Base-by-base conservation (phyloP, 2,113 vertebrate genomes). In the Bubo bubo region DNA sequence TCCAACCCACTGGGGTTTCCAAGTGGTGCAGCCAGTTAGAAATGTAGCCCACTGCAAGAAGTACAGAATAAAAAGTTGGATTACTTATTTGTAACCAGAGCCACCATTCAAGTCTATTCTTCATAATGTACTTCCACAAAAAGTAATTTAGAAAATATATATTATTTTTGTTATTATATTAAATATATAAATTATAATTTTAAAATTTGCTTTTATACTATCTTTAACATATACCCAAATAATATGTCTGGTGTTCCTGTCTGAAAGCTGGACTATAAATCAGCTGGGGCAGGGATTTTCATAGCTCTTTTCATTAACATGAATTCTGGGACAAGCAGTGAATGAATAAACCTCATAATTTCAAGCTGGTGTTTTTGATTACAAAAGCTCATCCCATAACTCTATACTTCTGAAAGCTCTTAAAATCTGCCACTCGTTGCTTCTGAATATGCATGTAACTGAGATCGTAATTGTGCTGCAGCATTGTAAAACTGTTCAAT, bases 391-490 rank as follows among this genome's bases (percentile, higher is more conserved):
- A 82, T 80, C 35, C 32, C 9, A 2, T 80, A 93, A 72, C 77
- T 49, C 3, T 59, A 3, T 50, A 47, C 35, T 93, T 93, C 66
- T 76, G 70, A 86, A 23, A 32, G 60, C 56, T 75, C 45, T 93
- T 41, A 89, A 79, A 90, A 89, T 89, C 52, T 89, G 47, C 73
- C 95, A 67, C 55, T 91, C 2, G 1, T 45, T 62, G 12, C 58
- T 85, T 91, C 49, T 95, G 91, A 94, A 95, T 89, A 96, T 91
- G 86, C 56, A 66, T 92, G 68, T 88, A 95, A 32, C 62, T 53
- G 41, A 87, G 68, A 75, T 34, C 1, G 1, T 49, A 68, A 91
- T 77, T 89, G 80, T 88, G 74, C 53, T 85, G 66, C 41, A 63
- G 34, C 0, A 0, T 62, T 92, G 34, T 68, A 75, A 84, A 86